Evolutionary conservation across 2,797 vertebrate genomes (phyloP).

Genomic region (Varecia variegata): DNA sequence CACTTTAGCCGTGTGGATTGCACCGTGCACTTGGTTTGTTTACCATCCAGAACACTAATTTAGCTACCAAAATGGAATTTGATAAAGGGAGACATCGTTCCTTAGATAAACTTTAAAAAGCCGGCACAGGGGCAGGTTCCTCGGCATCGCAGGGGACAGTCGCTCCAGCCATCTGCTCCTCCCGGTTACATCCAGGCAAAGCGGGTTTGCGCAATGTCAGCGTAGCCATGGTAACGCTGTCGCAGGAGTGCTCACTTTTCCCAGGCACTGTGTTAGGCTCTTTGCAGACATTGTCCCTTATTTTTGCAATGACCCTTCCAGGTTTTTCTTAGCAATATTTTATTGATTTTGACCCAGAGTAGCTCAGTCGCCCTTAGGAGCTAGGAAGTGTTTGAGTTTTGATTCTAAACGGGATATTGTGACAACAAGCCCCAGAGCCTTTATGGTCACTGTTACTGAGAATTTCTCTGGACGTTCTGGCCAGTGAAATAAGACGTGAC

Average conservation of each 20-base stretch:
- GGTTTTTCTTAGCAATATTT: not conserved
- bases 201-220: not conserved
- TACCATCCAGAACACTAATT: not conserved
- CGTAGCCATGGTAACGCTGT: not conserved
- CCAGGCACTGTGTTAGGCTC: not conserved
- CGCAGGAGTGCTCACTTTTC: not conserved
- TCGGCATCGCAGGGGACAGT: not conserved
- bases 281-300: not conserved
- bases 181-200: not conserved
- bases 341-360: not conserved
- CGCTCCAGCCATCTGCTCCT: not conserved
- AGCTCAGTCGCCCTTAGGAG: not conserved
- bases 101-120: not conserved
- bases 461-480: not conserved
- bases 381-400: not conserved
- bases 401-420: not conserved
- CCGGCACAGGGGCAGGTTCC: not conserved
- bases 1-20: not conserved
- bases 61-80: not conserved
- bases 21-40: not conserved
- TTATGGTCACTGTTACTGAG: not conserved
- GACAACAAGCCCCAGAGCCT: not conserved
- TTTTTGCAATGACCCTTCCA: not conserved
- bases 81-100: not conserved
- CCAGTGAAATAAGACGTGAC: not conserved